Percentiles rank a stretch among this genome's conserved stretches.
Conservation (phyloP, 2,888 invertebrate genomes). For the Ametastegia equiseti region DNA sequence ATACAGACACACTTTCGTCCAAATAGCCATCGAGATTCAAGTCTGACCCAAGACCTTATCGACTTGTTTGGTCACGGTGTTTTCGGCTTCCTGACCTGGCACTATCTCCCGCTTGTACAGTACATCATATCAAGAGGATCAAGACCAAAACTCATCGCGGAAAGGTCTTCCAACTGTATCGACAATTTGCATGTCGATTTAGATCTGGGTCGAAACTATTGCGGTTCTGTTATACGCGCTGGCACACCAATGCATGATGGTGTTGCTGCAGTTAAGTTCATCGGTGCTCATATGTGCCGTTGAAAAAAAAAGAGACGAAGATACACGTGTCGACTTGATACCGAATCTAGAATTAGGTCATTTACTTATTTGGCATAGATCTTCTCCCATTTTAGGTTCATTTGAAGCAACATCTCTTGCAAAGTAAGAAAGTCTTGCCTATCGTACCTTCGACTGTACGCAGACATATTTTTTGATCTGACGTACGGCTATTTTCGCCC, state of each 20-base stretch:
- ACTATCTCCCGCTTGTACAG: conserved; percentile 54
- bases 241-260: neutral
- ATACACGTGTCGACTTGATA: neutral
- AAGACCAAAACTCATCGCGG: conserved; percentile 50
- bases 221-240: neutral
- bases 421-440: neutral
- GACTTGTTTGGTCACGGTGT: neutral
- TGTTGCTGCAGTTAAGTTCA: neutral
- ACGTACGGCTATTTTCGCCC: neutral
- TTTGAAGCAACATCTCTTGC: neutral
- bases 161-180: conserved; percentile 44
- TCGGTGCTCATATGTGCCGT: neutral
- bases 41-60: neutral
- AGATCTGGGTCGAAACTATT: conserved; percentile 53
- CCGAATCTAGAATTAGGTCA: neutral
- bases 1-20: neutral
- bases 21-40: neutral
- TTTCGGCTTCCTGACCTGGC: conserved; percentile 53
- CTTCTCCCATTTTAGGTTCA: neutral
- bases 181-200: conserved; percentile 55
- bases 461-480: neutral
- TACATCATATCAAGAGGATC: neutral
- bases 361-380: neutral
- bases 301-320: neutral
- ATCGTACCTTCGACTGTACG: neutral